A percentile compares a stretch with the other conserved stretches of the same genome.
Conservation (phyloP, 2,113 vertebrate species). For the Pelodiscus sinensis region DNA sequence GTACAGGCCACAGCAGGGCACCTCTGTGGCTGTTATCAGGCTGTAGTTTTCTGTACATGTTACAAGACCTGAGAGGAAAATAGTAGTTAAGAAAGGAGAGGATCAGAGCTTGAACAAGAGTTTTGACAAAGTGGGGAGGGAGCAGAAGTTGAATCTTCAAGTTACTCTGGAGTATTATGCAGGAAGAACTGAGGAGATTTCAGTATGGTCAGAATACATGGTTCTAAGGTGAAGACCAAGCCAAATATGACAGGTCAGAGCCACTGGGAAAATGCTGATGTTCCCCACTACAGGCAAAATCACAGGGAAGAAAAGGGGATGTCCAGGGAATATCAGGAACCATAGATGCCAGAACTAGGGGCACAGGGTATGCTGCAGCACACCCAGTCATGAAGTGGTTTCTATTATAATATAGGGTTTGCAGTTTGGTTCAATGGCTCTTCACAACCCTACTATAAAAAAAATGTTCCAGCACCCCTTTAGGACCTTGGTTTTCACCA, state of each 20-base stretch:
- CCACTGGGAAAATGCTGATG: background rate
- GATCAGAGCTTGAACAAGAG: background rate
- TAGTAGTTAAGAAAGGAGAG: background rate
- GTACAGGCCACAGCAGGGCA: background rate
- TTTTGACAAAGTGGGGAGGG: background rate
- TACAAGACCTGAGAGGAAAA: background rate
- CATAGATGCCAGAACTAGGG: no score
- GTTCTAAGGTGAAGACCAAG: background rate
- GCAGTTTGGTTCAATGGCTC: no score
- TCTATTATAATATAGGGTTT: no score
- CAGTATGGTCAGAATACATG: background rate
- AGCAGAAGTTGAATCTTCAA: background rate
- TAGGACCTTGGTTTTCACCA: background rate
- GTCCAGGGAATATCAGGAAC: background rate
- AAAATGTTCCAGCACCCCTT: no score
- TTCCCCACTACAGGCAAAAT: background rate
- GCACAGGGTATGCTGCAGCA: no score
- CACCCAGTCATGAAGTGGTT: no score
- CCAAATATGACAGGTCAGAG: background rate
- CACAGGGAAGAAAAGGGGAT: background rate
- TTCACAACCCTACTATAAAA: no score
- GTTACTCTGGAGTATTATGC: background rate
- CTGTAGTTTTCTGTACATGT: background rate
- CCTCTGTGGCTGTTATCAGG: background rate
- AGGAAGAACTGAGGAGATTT: background rate